Evolutionary conservation across 2,888 invertebrate species (phyloP).

Genomic region (Drosophila merina): DNA sequence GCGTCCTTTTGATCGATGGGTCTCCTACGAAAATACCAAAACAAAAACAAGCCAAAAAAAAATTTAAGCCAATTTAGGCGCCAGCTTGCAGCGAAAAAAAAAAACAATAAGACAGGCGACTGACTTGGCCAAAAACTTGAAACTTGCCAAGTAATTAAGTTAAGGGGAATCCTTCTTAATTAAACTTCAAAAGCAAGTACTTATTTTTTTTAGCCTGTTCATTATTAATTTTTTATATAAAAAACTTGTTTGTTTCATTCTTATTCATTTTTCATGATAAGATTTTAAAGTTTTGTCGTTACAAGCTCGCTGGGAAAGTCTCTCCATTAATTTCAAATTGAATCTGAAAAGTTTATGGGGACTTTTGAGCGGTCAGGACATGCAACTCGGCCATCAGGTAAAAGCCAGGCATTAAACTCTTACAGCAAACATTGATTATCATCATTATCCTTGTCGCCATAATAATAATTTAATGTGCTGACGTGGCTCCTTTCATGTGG

Average conservation of each 20-base stretch:
- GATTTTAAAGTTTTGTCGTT: no score
- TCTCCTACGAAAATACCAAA: neutral
- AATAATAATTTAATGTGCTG: constrained; percentile 18
- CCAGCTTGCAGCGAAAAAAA: constrained; percentile 1
- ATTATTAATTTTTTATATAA: no score
- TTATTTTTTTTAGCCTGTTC: neutral
- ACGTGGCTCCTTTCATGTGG: neutral
- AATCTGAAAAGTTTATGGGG: neutral
- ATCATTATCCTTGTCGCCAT: constrained; percentile 15
- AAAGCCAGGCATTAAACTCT: neutral
- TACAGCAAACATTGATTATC: constrained; percentile 17
- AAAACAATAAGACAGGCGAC: neutral
- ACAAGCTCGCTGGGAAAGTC: no score
- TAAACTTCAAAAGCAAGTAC: neutral
- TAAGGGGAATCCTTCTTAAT: neutral
- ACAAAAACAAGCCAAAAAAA: neutral
- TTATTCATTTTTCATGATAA: neutral
- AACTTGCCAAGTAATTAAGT: neutral
- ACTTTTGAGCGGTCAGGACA: neutral
- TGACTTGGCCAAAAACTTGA: neutral
- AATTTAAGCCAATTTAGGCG: neutral
- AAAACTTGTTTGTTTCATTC: neutral
- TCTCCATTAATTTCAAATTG: neutral
- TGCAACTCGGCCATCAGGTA: constrained; percentile 3
- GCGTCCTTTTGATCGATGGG: constrained; percentile 24